Base-by-base conservation (phyloP, 2,113 vertebrate species). In the Hypanus sabinus region DNA sequence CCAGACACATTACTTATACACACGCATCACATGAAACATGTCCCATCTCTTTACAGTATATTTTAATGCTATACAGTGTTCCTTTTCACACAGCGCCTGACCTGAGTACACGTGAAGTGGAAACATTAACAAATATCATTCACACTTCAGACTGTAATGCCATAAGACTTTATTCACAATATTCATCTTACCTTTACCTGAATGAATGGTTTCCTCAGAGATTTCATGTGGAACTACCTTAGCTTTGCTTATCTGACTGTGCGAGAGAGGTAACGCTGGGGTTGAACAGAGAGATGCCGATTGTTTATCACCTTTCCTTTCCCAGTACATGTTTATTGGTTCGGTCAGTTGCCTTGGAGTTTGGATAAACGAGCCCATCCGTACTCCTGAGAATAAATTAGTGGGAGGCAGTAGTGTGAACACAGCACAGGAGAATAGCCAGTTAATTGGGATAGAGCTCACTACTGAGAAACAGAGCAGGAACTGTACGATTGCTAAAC, bases 291-390 rank as follows among this genome's bases (percentile, higher is more conserved):
- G 6, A 87, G 55, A n/a, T 12, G 24, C 10, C 55, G 12, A 88
- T 62, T 88, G 83, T 88, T 88, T 62, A 30, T 88, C 57, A n/a
- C 83, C 83, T 88, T 88, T 5, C 83, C 83, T 88, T 62, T 11
- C 27, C 16, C 12, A 4, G 57, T 60, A 46, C 55, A 24, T 55
- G 20, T 55, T 57, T 4, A 36, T 80, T 36, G 77, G 77, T 18
- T 12, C 33, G 77, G 80, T 8, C 80, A 0, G 38, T 83, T 24
- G 38, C 80, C 36, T 83, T 83, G 80, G 80, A 55, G 80, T 16
- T 38, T n/a, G 30, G 20, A 27, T 14, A 60, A 87, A 62, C 10
- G 11, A 87, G 27, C 46, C 30, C 83, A 0, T 30, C 30, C 20
- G 5, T 55, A 88, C 5, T 12, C 81, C 9, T 2, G 3, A 3